Base-by-base conservation (phyloP, 2,888 invertebrate genomes). In the Acrobeloides nanus region DNA sequence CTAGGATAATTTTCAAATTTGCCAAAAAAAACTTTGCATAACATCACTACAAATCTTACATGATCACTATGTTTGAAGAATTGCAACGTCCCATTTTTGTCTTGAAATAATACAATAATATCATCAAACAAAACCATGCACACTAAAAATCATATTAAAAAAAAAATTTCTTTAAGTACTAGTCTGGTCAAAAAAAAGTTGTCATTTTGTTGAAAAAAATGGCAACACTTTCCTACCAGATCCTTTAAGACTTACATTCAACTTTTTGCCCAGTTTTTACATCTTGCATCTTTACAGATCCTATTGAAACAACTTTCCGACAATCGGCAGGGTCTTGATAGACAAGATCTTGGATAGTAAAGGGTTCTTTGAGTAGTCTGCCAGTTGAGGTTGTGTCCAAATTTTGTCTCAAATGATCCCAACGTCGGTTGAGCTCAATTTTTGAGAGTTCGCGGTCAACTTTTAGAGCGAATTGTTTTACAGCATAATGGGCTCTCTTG, bases 91-190 rank as follows among this genome's bases (percentile, higher is more conserved):
- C 15, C 20, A 21, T 29, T 43, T 32, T 58, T 58, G 29, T 34
- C 38, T 58, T 15, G 55, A 15, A 55, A 39, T 37, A 59, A 62
- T 8, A 57, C 62, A 33, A 59, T 27, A 25, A 59, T 44, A 35
- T 59, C 60, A 39, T 59, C 60, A 41, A 62, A 59, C 21, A 59
- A 46, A 4, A 62, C 31, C 48, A 59, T 44, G 25, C 39, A 42
- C 35, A 54, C 49, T 49, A 23, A 31, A 51, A 42, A 43, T 23
- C 17, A 17, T 45, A n/a, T n/a, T n/a, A n/a, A 33, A 7, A 12
- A 10, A 5, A 17, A 29, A 10, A 29, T 12, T 29, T 29, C 32
- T 7, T 8, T 21, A 21, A n/a, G n/a, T n/a, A n/a, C n/a, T n/a
- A n/a, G n/a, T n/a, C n/a, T n/a, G n/a, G n/a, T n/a, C n/a, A n/a